Conservation (phyloP, 1,140 invertebrate species). For the Heliconius hewitsoni region DNA sequence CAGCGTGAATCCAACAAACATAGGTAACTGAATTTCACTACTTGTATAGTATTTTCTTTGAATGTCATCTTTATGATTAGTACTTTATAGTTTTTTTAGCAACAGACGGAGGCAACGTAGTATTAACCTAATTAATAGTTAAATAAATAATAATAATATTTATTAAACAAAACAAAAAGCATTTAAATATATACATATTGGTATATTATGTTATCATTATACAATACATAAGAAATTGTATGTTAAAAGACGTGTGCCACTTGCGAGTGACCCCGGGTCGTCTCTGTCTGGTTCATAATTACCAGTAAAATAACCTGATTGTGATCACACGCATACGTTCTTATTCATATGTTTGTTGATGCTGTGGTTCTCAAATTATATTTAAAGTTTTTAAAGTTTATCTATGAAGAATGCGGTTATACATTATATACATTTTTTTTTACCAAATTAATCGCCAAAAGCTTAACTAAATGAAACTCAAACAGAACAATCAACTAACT, state of each 20-base stretch:
- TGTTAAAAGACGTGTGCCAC: conserved; percentile 55
- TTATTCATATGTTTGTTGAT: conserved; percentile 52
- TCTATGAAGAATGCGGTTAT: no score
- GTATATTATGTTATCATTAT: neutral
- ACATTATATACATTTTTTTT: neutral
- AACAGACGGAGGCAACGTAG: no score
- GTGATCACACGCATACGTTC: conserved; percentile 75
- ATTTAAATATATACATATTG: neutral
- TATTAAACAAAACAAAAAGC: neutral
- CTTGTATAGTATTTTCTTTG: no score
- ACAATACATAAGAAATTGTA: conserved; percentile 9
- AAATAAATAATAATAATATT: no score
- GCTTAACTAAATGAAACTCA: no score
- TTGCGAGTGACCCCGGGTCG: conserved; percentile 72
- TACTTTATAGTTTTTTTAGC: no score
- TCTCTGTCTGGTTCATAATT: conserved; percentile 77
- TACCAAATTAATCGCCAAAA: neutral
- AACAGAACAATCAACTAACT: no score
- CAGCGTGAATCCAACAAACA: no score
- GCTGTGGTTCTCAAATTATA: conserved; percentile 53
- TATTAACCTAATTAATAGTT: no score
- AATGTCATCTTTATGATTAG: no score
- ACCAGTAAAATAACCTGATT: conserved; percentile 80
- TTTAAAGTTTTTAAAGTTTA: no score
- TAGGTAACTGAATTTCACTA: no score